Conservation (phyloP, 2,113 vertebrate genomes). For the Ibidorhyncha struthersii region DNA sequence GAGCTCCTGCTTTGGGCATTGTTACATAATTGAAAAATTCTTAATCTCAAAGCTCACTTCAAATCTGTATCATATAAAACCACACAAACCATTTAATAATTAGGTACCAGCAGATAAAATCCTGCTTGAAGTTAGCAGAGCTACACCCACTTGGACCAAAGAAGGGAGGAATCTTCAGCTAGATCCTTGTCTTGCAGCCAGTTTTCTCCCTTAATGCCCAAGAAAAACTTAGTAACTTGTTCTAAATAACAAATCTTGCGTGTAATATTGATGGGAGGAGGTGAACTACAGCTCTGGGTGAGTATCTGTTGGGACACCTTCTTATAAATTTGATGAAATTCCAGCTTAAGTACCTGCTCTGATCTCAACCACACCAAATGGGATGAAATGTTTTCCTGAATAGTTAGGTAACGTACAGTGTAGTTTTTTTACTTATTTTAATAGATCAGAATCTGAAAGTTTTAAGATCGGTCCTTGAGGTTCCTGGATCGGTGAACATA, state of each 20-base stretch:
- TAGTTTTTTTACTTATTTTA: background rate
- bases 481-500: background rate
- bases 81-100: slow-evolving; percentile 44
- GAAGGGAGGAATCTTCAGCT: background rate
- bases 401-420: background rate
- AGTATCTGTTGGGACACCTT: background rate
- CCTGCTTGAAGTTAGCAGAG: background rate
- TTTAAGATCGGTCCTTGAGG: background rate
- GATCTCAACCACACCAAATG: background rate
- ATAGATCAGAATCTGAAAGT: background rate
- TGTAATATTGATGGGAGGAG: background rate
- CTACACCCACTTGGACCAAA: background rate
- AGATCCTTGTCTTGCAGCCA: background rate
- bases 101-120: slow-evolving; percentile 37
- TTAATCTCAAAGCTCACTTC: slow-evolving; percentile 24
- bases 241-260: background rate
- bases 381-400: background rate
- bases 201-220: background rate
- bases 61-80: slow-evolving; percentile 14
- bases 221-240: background rate
- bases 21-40: slow-evolving; percentile 42
- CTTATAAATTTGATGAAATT: background rate
- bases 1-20: slow-evolving; percentile 35
- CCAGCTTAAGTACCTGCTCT: background rate
- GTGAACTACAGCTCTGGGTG: background rate